These are phyloP conservation scores for Alcedo quadribrachys DNA, from an alignment of 2,797 vertebrate genomes.

Conservation along the genomic window DNA sequence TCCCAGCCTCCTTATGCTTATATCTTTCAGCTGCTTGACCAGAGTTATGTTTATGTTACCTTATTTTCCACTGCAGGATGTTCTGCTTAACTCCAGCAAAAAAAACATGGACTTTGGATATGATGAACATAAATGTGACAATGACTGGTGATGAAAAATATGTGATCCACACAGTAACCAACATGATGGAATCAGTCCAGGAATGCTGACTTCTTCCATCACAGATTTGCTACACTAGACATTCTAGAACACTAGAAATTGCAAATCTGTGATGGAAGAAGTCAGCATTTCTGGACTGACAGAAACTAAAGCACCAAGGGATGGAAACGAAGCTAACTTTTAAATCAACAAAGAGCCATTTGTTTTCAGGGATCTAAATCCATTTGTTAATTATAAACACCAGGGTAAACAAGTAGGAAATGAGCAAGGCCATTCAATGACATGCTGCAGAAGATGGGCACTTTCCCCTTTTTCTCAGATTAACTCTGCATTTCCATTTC, in stretches of 20 bases:
- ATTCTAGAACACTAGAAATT: no score
- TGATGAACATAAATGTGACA: background rate
- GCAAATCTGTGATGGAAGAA: no score
- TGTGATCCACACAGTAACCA: background rate
- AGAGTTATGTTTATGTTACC: background rate
- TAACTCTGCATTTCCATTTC: background rate
- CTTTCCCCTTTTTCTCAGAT: background rate
- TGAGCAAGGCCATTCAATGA: background rate
- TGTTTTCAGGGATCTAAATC: background rate
- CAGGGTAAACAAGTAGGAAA: background rate
- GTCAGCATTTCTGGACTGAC: no score
- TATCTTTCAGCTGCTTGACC: background rate
- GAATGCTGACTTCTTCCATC: background rate
- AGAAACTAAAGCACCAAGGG: background rate
- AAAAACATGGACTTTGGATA: background rate
- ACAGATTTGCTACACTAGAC: background rate
- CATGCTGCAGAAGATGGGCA: background rate
- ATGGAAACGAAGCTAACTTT: background rate
- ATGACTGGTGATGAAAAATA: background rate
- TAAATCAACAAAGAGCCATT: background rate
- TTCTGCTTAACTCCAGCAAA: background rate
- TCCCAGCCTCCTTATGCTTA: background rate
- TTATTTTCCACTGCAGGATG: background rate
- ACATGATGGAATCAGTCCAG: background rate
- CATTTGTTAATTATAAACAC: constrained; percentile 4